phyloP scores from a whole-genome alignment of 2,888 invertebrate genomes.

The Odontocolon sp. region DNA sequence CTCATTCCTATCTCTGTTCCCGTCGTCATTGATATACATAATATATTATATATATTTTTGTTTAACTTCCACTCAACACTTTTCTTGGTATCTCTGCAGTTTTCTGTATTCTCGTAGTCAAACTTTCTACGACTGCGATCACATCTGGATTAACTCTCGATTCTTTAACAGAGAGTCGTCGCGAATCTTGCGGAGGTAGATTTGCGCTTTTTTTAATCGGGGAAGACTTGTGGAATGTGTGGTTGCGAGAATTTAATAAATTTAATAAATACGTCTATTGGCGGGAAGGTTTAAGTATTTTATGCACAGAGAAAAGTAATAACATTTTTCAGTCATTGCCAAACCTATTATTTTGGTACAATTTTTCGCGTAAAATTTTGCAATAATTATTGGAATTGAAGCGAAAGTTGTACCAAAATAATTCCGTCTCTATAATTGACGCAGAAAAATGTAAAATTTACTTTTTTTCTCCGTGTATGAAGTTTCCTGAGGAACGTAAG shows the following conservation, averaged over 20 bases:
- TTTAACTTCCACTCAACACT: not conserved
- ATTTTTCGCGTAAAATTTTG: no score
- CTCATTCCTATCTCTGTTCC: conserved; percentile 1
- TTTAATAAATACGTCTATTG: no score
- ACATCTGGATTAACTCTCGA: not conserved
- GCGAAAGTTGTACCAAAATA: no score
- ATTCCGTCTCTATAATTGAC: no score
- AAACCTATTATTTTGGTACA: no score
- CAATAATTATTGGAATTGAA: no score
- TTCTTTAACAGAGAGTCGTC: conserved; percentile 17
- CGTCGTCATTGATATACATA: not conserved
- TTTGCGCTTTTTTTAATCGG: conserved; percentile 38
- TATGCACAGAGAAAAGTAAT: no score
- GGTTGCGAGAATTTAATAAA: conserved; percentile 8
- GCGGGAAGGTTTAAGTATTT: no score
- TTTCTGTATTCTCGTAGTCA: not conserved
- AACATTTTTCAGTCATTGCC: no score
- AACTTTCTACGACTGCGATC: conserved; percentile 7
- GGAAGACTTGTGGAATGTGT: conserved; percentile 45
- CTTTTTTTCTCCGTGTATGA: no score
- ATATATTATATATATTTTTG: no score
- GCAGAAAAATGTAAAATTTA: no score
- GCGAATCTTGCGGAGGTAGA: conserved; percentile 52
- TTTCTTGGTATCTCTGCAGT: conserved; percentile 32
- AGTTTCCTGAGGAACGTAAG: not conserved